Conservation (phyloP, 2,113 vertebrate species). For the Syrmaticus mikado region DNA sequence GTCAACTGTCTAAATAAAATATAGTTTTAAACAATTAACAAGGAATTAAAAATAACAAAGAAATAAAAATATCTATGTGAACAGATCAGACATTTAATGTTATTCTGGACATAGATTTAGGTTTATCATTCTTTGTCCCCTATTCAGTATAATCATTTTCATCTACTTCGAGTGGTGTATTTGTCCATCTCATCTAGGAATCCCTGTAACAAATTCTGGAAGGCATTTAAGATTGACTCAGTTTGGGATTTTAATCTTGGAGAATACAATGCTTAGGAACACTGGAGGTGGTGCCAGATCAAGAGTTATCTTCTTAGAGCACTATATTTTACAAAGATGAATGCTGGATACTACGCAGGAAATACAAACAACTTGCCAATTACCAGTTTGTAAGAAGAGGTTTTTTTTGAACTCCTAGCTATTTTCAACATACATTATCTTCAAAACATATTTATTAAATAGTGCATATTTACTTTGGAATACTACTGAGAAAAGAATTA, state of each 20-base stretch:
- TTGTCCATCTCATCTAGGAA: neutral
- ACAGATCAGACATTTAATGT: neutral
- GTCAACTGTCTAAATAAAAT: slow-evolving; percentile 90
- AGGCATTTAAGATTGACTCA: neutral
- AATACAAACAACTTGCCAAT: slow-evolving; percentile 6
- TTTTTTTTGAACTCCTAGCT: neutral
- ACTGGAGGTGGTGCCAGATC: neutral
- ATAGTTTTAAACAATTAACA: slow-evolving; percentile 45
- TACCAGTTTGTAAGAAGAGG: neutral
- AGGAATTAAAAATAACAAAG: neutral
- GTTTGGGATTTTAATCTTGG: neutral
- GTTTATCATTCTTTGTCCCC: neutral
- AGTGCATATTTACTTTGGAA: neutral
- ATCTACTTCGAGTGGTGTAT: neutral
- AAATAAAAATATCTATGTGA: neutral
- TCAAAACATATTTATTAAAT: neutral
- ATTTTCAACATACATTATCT: neutral
- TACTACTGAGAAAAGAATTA: neutral
- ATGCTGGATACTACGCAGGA: neutral
- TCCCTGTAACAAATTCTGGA: neutral
- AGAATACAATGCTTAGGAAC: neutral
- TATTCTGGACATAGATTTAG: neutral
- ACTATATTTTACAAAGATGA: neutral
- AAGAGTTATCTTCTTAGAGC: neutral
- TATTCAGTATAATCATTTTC: neutral